These are phyloP conservation scores for Halisarca cf. caerulea DNA, from an alignment of 37 sponge, comb jelly and placozoan species.

Conservation along the genomic window DNA sequence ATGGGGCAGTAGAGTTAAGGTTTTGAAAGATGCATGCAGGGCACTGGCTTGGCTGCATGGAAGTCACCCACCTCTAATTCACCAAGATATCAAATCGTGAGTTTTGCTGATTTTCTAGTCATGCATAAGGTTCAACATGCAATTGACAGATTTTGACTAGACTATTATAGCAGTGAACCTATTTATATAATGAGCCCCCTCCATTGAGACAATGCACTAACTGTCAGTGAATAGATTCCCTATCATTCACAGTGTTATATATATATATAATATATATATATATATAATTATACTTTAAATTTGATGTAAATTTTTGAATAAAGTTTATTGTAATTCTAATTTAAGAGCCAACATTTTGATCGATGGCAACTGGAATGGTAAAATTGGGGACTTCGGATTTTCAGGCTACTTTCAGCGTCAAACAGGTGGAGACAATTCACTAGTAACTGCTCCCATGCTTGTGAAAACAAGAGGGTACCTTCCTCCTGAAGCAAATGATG, in stretches of 20 bases:
- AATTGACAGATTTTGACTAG: too few species aligned
- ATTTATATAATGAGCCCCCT: too few species aligned
- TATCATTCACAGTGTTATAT: too few species aligned
- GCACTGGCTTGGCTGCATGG: not conserved
- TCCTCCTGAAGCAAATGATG: not conserved
- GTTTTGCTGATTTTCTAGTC: too few species aligned
- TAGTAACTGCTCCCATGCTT: not conserved
- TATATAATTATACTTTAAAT: not conserved
- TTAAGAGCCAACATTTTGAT: not conserved
- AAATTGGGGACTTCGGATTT: not conserved
- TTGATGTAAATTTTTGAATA: not conserved
- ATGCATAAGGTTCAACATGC: too few species aligned
- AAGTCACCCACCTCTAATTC: not conserved
- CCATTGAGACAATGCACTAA: too few species aligned
- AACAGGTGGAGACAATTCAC: not conserved
- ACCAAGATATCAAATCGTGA: not conserved
- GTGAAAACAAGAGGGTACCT: not conserved
- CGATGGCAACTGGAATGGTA: not conserved
- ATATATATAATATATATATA: too few species aligned
- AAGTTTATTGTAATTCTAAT: not conserved
- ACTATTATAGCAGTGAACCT: too few species aligned
- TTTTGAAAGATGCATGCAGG: not conserved
- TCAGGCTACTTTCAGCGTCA: not conserved
- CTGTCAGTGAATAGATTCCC: too few species aligned
- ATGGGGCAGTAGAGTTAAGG: not conserved